phyloP scores from a whole-genome alignment of 2,888 invertebrate species.

The Anodontia alba region DNA sequence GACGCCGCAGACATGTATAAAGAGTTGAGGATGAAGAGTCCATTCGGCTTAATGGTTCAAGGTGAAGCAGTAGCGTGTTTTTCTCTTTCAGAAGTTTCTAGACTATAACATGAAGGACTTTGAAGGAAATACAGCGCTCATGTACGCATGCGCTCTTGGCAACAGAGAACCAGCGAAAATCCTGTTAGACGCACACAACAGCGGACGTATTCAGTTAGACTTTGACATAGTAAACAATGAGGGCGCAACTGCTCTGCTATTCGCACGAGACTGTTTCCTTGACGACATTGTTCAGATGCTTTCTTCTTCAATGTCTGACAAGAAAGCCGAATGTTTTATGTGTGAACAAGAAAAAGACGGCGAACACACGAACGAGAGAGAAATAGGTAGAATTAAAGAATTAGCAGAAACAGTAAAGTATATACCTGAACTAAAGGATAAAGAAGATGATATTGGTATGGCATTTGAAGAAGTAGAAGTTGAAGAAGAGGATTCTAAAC shows the following conservation, averaged over 20 bases:
- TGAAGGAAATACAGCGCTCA: conserved; percentile 62
- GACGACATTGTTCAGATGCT: conserved; percentile 24
- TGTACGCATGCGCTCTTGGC: conserved; percentile 61
- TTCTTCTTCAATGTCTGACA: background rate
- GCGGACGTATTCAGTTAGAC: conserved; percentile 26
- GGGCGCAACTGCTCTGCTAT: conserved; percentile 47
- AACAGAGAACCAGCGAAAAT: conserved; percentile 36
- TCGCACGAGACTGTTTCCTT: conserved; percentile 29
- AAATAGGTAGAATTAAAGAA: background rate
- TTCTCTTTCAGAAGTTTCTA: conserved; percentile 42
- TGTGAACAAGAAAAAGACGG: background rate
- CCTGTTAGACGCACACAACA: conserved; percentile 35
- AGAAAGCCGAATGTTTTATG: background rate
- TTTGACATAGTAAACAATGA: conserved; percentile 41
- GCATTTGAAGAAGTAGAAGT: background rate
- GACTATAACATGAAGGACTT: conserved; percentile 54
- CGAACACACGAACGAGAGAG: background rate
- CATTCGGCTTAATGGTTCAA: too few relatives aligned
- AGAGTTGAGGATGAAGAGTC: too few relatives aligned
- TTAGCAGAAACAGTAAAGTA: background rate
- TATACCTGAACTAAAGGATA: background rate
- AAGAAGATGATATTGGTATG: background rate
- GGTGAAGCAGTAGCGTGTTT: too few relatives aligned
- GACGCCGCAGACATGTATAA: too few relatives aligned
- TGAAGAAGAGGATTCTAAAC: background rate